A percentile compares a stretch with the other conserved stretches of the same genome.
phyloP scores from a whole-genome alignment of 2,797 vertebrate genomes.

The Oceanodroma leucorhoa region DNA sequence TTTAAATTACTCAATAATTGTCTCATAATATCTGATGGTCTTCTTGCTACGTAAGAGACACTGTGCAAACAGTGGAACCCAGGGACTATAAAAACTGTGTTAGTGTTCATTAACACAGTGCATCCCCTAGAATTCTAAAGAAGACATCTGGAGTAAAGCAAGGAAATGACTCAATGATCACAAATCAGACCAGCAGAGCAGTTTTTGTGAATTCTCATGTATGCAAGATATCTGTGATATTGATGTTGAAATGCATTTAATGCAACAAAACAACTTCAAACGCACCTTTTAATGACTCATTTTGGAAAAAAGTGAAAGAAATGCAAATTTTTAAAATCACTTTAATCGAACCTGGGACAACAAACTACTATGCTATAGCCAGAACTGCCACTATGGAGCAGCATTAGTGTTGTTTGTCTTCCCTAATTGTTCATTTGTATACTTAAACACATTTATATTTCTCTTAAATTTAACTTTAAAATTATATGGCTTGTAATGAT shows the following conservation, averaged over 20 bases:
- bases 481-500: background rate
- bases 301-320: background rate
- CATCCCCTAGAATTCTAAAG: background rate
- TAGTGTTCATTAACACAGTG: background rate
- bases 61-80: background rate
- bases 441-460: background rate
- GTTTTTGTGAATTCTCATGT: background rate
- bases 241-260: background rate
- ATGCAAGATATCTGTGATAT: background rate
- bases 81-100: background rate
- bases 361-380: background rate
- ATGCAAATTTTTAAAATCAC: background rate
- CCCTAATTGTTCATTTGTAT: background rate
- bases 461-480: background rate
- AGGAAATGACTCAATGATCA: background rate
- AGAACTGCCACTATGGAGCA: background rate
- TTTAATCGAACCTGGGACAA: background rate
- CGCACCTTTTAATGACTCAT: background rate
- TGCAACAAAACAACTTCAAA: background rate
- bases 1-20: background rate
- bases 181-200: background rate
- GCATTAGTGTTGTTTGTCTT: background rate
- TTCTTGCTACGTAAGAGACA: background rate
- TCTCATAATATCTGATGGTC: background rate
- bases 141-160: constrained; percentile 13